phyloP scores from a whole-genome alignment of 2,888 invertebrate genomes.

The Caenorhabditis panamensis region DNA sequence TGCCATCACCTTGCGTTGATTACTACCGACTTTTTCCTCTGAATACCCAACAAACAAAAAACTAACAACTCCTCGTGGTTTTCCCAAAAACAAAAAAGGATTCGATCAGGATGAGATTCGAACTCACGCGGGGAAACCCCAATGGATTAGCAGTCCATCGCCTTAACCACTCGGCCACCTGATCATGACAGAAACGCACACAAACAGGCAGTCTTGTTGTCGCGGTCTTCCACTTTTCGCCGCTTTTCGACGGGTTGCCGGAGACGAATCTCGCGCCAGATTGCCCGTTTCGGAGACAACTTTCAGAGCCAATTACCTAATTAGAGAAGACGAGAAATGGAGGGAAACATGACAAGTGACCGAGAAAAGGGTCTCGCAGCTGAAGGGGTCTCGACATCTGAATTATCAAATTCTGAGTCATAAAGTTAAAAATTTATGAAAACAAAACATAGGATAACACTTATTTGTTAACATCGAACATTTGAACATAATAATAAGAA shows the following conservation, averaged over 20 bases:
- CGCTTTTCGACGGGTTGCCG: neutral
- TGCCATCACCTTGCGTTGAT: too few species aligned
- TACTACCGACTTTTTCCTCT: neutral
- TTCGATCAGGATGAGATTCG: conserved; percentile 78
- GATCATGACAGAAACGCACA: conserved; percentile 37
- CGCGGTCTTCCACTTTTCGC: neutral
- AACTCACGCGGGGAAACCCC: conserved; percentile 80
- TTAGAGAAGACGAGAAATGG: conserved; percentile 22
- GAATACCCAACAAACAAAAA: too few species aligned
- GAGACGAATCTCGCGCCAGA: conserved; percentile 28
- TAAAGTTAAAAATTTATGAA: too few species aligned
- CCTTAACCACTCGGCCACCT: conserved; percentile 81
- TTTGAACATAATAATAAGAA: neutral
- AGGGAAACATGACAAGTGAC: neutral
- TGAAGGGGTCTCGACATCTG: too few species aligned
- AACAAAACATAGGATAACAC: too few species aligned
- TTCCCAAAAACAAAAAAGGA: conserved; percentile 30
- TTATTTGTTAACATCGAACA: too few species aligned
- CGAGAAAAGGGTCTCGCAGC: too few species aligned
- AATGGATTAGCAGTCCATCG: conserved; percentile 81
- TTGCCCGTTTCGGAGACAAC: conserved; percentile 5
- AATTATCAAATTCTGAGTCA: too few species aligned
- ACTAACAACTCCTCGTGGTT: too few species aligned
- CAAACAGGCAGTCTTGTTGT: neutral
- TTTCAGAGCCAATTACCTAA: conserved; percentile 44